Evolutionary conservation across 2,797 vertebrate species (phyloP).

Genomic region (Melanotaenia boesemani): DNA sequence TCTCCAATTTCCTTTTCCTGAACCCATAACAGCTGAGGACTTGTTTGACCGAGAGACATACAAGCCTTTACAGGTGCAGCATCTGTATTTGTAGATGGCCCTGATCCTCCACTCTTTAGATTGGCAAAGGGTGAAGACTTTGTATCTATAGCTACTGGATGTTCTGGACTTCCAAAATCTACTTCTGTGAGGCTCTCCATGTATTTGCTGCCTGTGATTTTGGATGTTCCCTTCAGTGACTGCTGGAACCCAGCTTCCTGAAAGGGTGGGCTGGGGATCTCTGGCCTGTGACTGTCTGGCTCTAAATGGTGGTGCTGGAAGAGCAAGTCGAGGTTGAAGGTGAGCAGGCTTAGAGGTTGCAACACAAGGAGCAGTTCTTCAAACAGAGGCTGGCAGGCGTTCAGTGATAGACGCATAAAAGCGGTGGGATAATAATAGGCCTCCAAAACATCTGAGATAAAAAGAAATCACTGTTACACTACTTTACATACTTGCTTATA

Average conservation of each 20-base stretch:
- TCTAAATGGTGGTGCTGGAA: slow-evolving; percentile 94
- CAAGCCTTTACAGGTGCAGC: slow-evolving; percentile 43
- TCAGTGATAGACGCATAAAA: slow-evolving; percentile 88
- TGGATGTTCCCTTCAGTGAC: slow-evolving; percentile 48
- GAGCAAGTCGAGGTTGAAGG: slow-evolving; percentile 95
- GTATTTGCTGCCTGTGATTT: slow-evolving; percentile 47
- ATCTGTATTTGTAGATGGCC: slow-evolving; percentile 25
- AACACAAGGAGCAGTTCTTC: slow-evolving; percentile 93
- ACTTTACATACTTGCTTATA: neutral
- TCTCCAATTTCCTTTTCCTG: slow-evolving; percentile 80
- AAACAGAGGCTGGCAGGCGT: slow-evolving; percentile 84
- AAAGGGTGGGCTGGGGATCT: slow-evolving; percentile 59
- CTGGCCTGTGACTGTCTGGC: slow-evolving; percentile 68
- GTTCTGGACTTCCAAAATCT: slow-evolving; percentile 53
- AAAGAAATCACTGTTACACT: slow-evolving; percentile 14
- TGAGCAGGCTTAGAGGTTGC: slow-evolving; percentile 94
- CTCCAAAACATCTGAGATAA: slow-evolving; percentile 86
- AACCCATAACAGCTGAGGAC: slow-evolving; percentile 83
- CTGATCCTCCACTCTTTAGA: slow-evolving; percentile 40
- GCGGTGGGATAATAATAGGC: slow-evolving; percentile 87
- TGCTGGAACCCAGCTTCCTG: slow-evolving; percentile 61
- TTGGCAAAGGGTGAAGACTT: slow-evolving; percentile 28
- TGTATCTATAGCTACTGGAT: slow-evolving; percentile 29
- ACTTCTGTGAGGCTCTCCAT: slow-evolving; percentile 75
- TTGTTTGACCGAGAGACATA: slow-evolving; percentile 63